Evolutionary conservation across 2,113 vertebrate genomes (phyloP), one percentile per base, ranked within the genome.

Genomic region (Campylomormyrus tamandua): DNA sequence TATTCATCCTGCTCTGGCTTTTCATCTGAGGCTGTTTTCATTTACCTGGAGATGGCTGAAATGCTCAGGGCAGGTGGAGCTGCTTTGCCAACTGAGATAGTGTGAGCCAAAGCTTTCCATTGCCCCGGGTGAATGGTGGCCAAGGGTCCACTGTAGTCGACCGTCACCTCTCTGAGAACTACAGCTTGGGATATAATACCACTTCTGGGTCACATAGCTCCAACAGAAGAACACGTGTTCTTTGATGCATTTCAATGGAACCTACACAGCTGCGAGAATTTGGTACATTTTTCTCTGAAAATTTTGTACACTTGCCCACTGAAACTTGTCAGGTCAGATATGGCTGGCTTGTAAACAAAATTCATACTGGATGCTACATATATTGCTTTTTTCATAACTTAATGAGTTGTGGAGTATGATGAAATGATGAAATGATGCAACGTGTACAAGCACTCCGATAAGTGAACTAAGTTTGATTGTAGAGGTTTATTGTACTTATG

Each of bases 1-100:
- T 90, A n/a, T 91, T 80, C 52, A 87, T 35, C n/a, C 52, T 13
- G 24, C 89, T 62, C 52, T 80, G 42, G 80, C 21, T 89, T 85
- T 62, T 85, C 89, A 74, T 85, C 52, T 53, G 48, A 85, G 13
- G 35, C 19, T 6, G 21, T 15, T 58, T 83, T 83, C 50, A 42
- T 85, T 62, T 89, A 48, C 35, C 39, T 27, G 35, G 21, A 84
- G 52, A 27, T 50, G 11, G 9, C 19, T 9, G 77, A 83, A 45
- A 74, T 52, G 85, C 19, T 80, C 31, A 11, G n/a, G 24, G 24
- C 42, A 88, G 62, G 56, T 70, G 58, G 4, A 58, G n/a, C 58
- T 74, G 42, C 39, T 74, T 21, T 27, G 10, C 42, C 42, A 27
- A 2, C 11, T 58, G 87, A 58, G 52, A 50, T 19, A 39, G 8